These are phyloP conservation scores for Lasiurus cinereus DNA, from an alignment of 2,113 vertebrate genomes.

Conservation along the genomic window DNA sequence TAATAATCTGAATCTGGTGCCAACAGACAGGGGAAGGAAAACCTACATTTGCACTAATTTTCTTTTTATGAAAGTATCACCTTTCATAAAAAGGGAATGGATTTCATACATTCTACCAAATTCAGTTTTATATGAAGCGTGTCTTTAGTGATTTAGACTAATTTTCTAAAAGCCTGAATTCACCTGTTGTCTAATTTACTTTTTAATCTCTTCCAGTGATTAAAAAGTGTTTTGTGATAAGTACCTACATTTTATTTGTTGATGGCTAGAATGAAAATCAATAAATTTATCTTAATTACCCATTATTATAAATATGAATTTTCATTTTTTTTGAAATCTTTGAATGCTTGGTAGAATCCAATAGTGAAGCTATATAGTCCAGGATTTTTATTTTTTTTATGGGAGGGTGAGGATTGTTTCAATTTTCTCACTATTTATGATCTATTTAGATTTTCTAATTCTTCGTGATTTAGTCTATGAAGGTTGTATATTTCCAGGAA, in stretches of 20 bases:
- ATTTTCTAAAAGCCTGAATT: background rate
- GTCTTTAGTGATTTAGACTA: background rate
- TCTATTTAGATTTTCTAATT: no score
- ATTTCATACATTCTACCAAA: constrained; percentile 36
- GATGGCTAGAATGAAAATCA: background rate
- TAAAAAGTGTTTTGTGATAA: background rate
- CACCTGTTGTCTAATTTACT: background rate
- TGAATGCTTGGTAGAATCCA: no score
- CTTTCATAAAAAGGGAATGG: background rate
- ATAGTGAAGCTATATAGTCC: no score
- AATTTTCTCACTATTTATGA: no score
- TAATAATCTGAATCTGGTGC: no score
- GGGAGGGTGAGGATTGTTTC: no score
- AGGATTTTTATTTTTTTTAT: no score
- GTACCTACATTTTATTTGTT: background rate
- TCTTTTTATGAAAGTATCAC: background rate
- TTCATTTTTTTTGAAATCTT: background rate
- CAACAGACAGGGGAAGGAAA: no score
- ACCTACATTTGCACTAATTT: no score
- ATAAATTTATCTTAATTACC: background rate
- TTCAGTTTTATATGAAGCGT: constrained; percentile 7
- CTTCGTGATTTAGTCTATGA: no score
- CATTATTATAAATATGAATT: background rate
- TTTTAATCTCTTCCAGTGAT: background rate
- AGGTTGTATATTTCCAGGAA: no score